phyloP scores from a whole-genome alignment of 2,888 invertebrate genomes.

The Empis stercorea region DNA sequence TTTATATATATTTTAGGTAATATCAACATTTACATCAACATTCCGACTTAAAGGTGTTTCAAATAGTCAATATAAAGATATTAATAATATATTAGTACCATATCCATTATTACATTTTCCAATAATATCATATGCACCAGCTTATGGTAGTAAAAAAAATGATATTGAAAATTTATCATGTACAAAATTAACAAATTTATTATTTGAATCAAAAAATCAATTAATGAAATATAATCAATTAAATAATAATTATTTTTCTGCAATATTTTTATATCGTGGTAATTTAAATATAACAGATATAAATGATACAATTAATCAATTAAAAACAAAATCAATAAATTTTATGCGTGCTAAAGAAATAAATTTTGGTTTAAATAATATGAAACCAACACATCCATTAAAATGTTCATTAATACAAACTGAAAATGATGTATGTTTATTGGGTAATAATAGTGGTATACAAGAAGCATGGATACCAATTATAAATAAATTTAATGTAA shows the following conservation, averaged over 20 bases:
- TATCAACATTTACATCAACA: constrained; percentile 57
- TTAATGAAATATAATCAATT: constrained; percentile 56
- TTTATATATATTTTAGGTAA: constrained; percentile 16
- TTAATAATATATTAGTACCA: constrained; percentile 70
- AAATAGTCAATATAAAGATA: constrained; percentile 57
- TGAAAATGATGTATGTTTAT: constrained; percentile 67
- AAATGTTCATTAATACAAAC: constrained; percentile 63
- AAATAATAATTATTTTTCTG: constrained; percentile 59
- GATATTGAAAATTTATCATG: constrained; percentile 50
- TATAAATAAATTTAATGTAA: constrained; percentile 63
- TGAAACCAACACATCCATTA: constrained; percentile 62
- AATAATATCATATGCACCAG: constrained; percentile 60
- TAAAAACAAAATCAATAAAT: constrained; percentile 56
- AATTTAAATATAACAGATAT: constrained; percentile 57
- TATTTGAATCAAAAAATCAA: constrained; percentile 70
- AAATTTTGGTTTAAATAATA: constrained; percentile 64
- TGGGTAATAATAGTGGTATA: constrained; percentile 73
- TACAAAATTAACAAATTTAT: constrained; percentile 59
- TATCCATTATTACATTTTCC: constrained; percentile 84
- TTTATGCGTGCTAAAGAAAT: constrained; percentile 77
- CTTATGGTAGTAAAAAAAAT: constrained; percentile 50
- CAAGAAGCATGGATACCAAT: constrained; percentile 69
- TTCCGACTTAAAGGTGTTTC: constrained; percentile 53
- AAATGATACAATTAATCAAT: constrained; percentile 53
- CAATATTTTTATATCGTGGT: constrained; percentile 56